Evolutionary conservation across 2,113 vertebrate genomes (phyloP), one percentile per base, ranked within the genome.

Genomic region (Penelope pileata): DNA sequence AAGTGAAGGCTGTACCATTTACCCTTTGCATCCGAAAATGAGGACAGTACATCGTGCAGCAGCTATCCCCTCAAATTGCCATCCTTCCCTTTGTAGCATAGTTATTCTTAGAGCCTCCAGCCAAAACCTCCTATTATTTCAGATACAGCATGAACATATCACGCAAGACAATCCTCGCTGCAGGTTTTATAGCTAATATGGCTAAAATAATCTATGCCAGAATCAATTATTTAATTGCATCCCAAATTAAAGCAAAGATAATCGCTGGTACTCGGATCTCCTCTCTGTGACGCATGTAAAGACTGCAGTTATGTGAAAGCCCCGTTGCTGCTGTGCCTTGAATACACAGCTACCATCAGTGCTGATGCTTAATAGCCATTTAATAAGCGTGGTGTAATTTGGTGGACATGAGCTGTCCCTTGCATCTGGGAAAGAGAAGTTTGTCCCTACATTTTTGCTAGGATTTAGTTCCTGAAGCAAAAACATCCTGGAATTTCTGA

Each of bases 161-260:
- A 63, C 10, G 64, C 75, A 60, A 80, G 95, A 85, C 91, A 97
- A 79, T 45, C 74, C 82, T 89, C 54, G 74, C 81, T 92, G 91
- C 78, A 85, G 87, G 78, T 94, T 91, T 95, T 73, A 47, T 87
- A 83, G 82, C 23, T 83, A 86, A 77, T 69, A 80, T 2, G 2
- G 68, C 53, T 87, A 85, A 94, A 90, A 21, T 91, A 94, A 87
- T 89, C 81, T 76, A 6, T 85, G 89, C 84, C 93, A 95, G 81
- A 91, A 91, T 40, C 77, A 82, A 76, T 93, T 91, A 79, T 66
- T 78, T 90, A 82, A 89, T 87, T 87, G 58, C 45, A 83, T 76
- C 45, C 70, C 26, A 6, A n/a, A 42, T 83, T 80, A 69, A 62
- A 91, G 86, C 43, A 64, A 62, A 85, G 48, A 40, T 22, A 45